These are phyloP conservation scores for human (Homo sapiens) DNA, from an alignment of 2,113 vertebrate species.

Conservation along the genomic window GRCh38 chr2:155629001-155629500, in stretches of 20 bases:
- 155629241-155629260: background rate
- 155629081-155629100: background rate
- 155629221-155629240: conserved; percentile 24
- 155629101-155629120: background rate
- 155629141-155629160: conserved; percentile 57
- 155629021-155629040: background rate
- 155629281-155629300: background rate
- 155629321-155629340: background rate
- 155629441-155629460: background rate
- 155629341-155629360: background rate
- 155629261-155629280: background rate
- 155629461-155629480: background rate
- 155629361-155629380: background rate
- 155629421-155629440: background rate
- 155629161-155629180: conserved; percentile 58
- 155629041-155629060: background rate
- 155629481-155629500: background rate
- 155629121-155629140: background rate
- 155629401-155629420: background rate
- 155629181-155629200: conserved; percentile 26
- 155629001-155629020: background rate
- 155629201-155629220: conserved; percentile 15
- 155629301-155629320: background rate
- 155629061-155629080: background rate
- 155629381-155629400: conserved; percentile 16